Percentiles rank a stretch among this genome's conserved stretches.
phyloP scores from a whole-genome alignment of 23 tunicate genomes.

The Oikopleura dioica region DNA sequence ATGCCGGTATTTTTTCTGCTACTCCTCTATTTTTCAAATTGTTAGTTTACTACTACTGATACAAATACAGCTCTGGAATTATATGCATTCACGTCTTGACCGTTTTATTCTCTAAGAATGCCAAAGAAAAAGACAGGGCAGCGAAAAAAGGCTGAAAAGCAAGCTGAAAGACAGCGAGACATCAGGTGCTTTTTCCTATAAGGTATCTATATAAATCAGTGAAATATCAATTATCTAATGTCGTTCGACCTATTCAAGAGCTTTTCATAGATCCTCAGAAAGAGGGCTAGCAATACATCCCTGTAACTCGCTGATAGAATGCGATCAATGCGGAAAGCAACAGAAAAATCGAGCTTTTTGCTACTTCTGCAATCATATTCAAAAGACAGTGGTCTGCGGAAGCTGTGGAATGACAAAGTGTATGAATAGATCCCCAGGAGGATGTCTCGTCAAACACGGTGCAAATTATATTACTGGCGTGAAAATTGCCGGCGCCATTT shows the following conservation, averaged over 20 bases:
- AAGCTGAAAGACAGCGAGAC: constrained; percentile 58
- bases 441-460: not conserved
- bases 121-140: constrained; percentile 91
- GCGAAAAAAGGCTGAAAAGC: constrained; percentile 86
- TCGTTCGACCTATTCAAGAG: too few species aligned
- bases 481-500: constrained; percentile 51
- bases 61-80: too few species aligned
- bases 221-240: too few species aligned
- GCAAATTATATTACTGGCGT: not conserved
- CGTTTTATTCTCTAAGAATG: constrained; percentile 25
- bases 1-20: too few species aligned
- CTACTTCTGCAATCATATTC: not conserved
- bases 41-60: too few species aligned
- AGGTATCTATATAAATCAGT: too few species aligned
- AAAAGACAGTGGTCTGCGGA: not conserved
- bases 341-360: constrained; percentile 92
- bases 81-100: too few species aligned
- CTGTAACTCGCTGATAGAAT: constrained; percentile 54
- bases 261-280: too few species aligned
- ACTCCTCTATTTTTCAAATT: too few species aligned
- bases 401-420: not conserved
- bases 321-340: constrained; percentile 43
- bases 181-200: too few species aligned
- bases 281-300: constrained; percentile 26
- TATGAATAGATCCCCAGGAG: not conserved